phyloP scores from a whole-genome alignment of 2,113 vertebrate species.

The Proteles cristata region DNA sequence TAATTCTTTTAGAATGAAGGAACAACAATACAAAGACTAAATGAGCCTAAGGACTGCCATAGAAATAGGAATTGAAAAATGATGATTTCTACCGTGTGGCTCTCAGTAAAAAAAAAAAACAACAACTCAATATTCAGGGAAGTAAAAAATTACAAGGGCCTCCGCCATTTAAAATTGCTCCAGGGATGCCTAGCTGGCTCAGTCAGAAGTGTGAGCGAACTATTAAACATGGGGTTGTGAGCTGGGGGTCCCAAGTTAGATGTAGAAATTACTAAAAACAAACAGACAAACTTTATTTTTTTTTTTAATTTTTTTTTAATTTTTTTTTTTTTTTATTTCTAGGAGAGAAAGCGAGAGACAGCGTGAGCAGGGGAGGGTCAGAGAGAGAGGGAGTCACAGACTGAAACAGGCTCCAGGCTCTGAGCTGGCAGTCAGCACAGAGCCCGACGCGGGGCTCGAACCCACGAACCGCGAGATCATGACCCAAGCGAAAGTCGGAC shows the following conservation, averaged over 20 bases:
- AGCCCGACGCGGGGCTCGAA: too few relatives aligned
- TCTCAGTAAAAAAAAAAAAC: slow-evolving; percentile 19
- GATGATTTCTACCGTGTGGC: not conserved
- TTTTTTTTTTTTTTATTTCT: too few relatives aligned
- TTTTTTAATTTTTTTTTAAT: too few relatives aligned
- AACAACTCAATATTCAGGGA: not conserved
- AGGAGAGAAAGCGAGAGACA: too few relatives aligned
- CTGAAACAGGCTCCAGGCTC: too few relatives aligned
- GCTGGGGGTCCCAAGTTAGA: not conserved
- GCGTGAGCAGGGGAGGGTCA: too few relatives aligned
- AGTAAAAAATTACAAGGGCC: slow-evolving; percentile 10
- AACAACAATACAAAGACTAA: not conserved
- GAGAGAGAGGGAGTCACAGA: too few relatives aligned
- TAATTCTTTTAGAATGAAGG: not conserved
- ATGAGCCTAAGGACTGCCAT: not conserved
- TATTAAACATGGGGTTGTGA: not conserved
- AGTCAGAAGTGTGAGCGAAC: not conserved
- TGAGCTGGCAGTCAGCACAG: too few relatives aligned
- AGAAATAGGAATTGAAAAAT: not conserved
- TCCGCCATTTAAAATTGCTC: not conserved
- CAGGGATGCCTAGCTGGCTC: not conserved
- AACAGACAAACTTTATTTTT: not conserved
- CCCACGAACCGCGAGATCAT: too few relatives aligned
- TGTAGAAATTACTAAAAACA: not conserved
- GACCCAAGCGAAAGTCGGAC: too few relatives aligned